phyloP scores from a whole-genome alignment of 1,140 invertebrate species.

The Drosophila neocordata region DNA sequence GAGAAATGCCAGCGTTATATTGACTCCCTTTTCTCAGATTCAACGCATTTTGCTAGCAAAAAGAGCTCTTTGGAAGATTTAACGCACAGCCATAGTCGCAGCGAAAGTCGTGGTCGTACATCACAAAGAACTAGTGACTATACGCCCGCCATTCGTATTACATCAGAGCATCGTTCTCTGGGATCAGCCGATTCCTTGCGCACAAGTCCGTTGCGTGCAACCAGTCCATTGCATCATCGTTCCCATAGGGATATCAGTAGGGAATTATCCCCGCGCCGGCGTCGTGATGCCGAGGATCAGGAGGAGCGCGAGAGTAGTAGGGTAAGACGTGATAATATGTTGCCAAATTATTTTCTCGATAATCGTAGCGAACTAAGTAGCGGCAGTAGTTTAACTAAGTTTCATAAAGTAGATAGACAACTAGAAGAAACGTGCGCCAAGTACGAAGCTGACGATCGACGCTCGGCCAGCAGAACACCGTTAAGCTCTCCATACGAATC shows the following conservation, averaged over 20 bases:
- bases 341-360: constrained; percentile 82
- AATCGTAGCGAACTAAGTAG: constrained; percentile 78
- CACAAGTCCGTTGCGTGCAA: constrained; percentile 53
- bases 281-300: constrained; percentile 66
- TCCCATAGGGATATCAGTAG: constrained; percentile 72
- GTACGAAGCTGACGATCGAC: constrained; percentile 72
- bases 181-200: constrained; percentile 70
- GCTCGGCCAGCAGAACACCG: constrained; percentile 71
- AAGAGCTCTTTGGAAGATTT: constrained; percentile 70
- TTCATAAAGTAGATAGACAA: constrained; percentile 83
- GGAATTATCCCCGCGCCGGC: constrained; percentile 66
- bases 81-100: constrained; percentile 62
- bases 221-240: constrained; percentile 63
- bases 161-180: constrained; percentile 66
- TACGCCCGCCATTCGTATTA: constrained; percentile 67
- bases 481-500: constrained; percentile 70
- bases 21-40: constrained; percentile 74
- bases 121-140: constrained; percentile 41
- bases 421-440: constrained; percentile 80
- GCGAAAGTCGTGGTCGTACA: constrained; percentile 55
- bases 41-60: constrained; percentile 64
- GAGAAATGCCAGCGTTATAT: constrained; percentile 81
- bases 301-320: constrained; percentile 80
- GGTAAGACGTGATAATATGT: constrained; percentile 82
- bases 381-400: constrained; percentile 80